Evolutionary conservation across 2,888 invertebrate species (phyloP), one percentile per base, ranked within the genome.

Genomic region (Terebella lapidaria): DNA sequence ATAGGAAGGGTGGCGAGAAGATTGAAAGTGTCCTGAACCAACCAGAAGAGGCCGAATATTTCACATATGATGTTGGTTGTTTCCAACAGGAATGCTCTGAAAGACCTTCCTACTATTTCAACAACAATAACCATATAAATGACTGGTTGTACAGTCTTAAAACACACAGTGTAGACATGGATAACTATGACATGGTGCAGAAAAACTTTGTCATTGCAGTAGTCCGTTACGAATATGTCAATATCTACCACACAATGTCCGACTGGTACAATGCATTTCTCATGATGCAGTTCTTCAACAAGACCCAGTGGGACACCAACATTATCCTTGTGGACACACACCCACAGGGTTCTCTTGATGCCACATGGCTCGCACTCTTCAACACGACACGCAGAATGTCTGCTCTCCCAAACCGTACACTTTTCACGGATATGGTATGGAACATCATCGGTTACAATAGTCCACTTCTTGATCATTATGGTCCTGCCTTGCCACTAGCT

Each of bases 261-360:
- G 70, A 70, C 61, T 63, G 66, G 57, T 70, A 69, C 60, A 67
- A 67, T 18, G 64, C 65, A 3, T 70, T 67, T 55, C 49, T 67
- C 25, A 24, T 69, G 20, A 66, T 67, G 62, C 57, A 67, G 53
- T 69, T 61, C 57, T 69, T 66, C 58, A 66, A 67, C 49, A 57
- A 57, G 22, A 65, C 67, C 1, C 60, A 65, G 24, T 35, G 28
- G 3, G 55, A 62, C 10, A 65, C 72, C 0, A 73, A 70, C 22
- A 70, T 79, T 18, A 60, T 79, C 22, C 68, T 72, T 53, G 64
- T 78, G 18, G 79, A 79, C 60, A 74, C 72, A 2, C 79, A 79
- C 60, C 79, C 79, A 1, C 47, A 60, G 18, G 77, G 78, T 2
- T 66, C 63, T 0, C 68, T 79, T 20, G 79, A 79, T 59, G 27